Evolutionary conservation across 1,140 invertebrate genomes (phyloP), one percentile per base, ranked within the genome.

Genomic region (Thalassaphorura encarpata): DNA sequence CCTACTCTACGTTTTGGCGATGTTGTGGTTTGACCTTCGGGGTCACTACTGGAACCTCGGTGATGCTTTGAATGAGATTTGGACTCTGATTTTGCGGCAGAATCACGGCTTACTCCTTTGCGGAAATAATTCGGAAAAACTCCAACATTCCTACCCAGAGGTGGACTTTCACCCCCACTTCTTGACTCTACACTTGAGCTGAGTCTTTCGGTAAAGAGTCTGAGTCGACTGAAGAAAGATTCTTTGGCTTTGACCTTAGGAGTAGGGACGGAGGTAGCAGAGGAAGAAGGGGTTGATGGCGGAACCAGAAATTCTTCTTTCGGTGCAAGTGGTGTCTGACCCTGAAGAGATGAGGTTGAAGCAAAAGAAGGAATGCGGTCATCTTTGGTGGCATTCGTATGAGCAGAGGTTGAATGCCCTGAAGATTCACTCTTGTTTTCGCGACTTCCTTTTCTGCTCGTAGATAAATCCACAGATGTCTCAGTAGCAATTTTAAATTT

Each of bases 401-500:
- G 33, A 24, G 18, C 23, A 19, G 39, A 31, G 6, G 39, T 56
- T 8, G 54, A 56, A 23, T 62, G 60, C 1, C 56, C 60, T 18
- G 60, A 62, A 29, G 51, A 57, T 27, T 57, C 62, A 47, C 55
- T 57, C 27, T 57, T 61, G 27, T 65, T 65, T 36, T 65, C 78
- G 0, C 78, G 77, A 66, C 78, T 78, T 63, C 78, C 79, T 64
- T 78, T 80, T 0, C 78, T 66, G 1, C 78, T 78, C 16, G 68
- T 66, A 21, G 68, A 66, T 11, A 70, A 62, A 31, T 61, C 57
- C 26, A 66, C 50, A 28, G 61, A 71, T 50, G 78, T 76, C 66
- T 84, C 82, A 1, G 83, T 85, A 13, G 83, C 66, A 55, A 70
- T 70, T 52, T 71, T 70, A 54, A 71, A 69, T 64, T 84, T 85